Evolutionary conservation across 1,140 invertebrate species (phyloP), one percentile per base, ranked within the genome.

Genomic region (Carposina sasakii): DNA sequence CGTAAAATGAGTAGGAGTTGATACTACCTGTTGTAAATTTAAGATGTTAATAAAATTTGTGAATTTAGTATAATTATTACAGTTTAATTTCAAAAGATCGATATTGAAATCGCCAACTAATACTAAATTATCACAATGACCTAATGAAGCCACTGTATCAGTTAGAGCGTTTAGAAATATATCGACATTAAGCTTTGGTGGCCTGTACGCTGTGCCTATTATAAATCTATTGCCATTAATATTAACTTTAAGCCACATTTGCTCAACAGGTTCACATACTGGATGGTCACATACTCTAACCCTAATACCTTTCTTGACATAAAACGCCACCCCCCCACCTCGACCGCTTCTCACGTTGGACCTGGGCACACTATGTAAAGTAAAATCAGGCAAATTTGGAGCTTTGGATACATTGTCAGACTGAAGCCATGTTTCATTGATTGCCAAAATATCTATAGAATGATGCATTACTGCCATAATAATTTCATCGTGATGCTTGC

Each of bases 321-420:
- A 47, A 6, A 47, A 47, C 5, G 17, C 44, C 17, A 47, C 44
- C 4, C 44, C 44, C 1, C 44, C 44, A 24, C 44, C 44, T 24
- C 33, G 21, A 15, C 36, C 36, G 10, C 22, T 19, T n/a, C 20
- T 17, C 3, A 33, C 33, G 4, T 22, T 23, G 2, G 13, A 24
- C 17, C 33, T 17, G 3, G 44, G 31, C n/a, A 15, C 33, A 16
- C 33, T 33, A 2, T 15, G 31, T 21, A 47, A 23, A 20, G 19
- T 47, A 15, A 36, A 47, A 12, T 23, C 44, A 8, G 44, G 44
- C n/a, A 47, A 5, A 17, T 21, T 16, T 4, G 44, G 44, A 12
- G 44, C 44, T 17, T 16, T 21, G 12, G 21, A 31, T 24, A 36
- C 44, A 3, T 37, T 20, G 17, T 21, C 22, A 26, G 31, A 3